Evolutionary conservation across 2,888 invertebrate genomes (phyloP), one percentile per base, ranked within the genome.

Genomic region (Ichneumoninae sp.): DNA sequence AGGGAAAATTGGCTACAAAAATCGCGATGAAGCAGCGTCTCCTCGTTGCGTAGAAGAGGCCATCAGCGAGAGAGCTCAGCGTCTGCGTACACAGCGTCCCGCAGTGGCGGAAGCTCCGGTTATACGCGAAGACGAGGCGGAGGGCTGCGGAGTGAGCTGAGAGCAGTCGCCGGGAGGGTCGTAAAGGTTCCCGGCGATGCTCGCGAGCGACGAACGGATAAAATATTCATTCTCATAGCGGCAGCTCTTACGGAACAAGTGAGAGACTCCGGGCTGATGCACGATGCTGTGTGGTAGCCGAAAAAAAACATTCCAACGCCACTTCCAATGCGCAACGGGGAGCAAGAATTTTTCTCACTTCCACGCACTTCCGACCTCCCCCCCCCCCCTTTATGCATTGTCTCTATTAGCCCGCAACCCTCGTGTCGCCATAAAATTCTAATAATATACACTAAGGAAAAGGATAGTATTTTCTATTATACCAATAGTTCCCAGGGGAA

Each of bases 211-310:
- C 30, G 26, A 40, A 73, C 22, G 70, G 75, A 84, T 84, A 74
- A 84, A 84, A 81, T 84, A 84, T 84, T 84, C 84, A 84, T 83
- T 54, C 76, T 60, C 76, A 40, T 54, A 19, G 40, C 65, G 19
- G 66, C 50, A 26, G 63, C 71, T 77, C 81, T 73, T 81, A 83
- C 69, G 68, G 77, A 81, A 65, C 71, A 52, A 69, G 77, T 44
- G 81, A 50, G 63, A 60, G 80, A 80, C 63, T 68, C 63, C 52
- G 44, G 69, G 60, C 70, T 71, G 76, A 66, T 81, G 76, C 69
- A 54, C 70, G 54, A 76, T 70, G 63, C 65, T 66, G 57, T 47
- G 77, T 50, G 69, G 30, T 81, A 30, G 73, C 40, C 30, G 36
- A 47, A 40, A 40, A 40, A 81, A 60, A 76, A 30, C 30, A 10